A percentile compares a stretch with the other conserved stretches of the same genome.
Conservation (phyloP, 2,888 invertebrate genomes). For the Ormia ochracea region DNA sequence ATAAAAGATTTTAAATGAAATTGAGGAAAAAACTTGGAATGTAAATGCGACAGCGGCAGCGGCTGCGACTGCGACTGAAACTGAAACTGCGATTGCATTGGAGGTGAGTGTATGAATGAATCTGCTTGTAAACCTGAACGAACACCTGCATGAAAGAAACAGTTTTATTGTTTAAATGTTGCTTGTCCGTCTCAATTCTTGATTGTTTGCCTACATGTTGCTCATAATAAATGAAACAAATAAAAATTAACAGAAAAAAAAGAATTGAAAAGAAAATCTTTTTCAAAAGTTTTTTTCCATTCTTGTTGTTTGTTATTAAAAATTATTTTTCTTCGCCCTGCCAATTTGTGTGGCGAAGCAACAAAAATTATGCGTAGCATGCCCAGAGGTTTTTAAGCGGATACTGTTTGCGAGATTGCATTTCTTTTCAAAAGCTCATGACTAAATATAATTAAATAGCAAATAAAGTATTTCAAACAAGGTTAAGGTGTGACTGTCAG, state of each 20-base stretch:
- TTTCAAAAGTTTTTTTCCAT: neutral
- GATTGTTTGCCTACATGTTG: conserved; percentile 29
- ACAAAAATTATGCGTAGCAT: conserved; percentile 26
- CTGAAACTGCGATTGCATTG: too few species aligned
- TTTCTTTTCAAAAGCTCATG: conserved; percentile 6
- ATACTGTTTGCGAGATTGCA: neutral
- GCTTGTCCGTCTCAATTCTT: neutral
- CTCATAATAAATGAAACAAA: conserved; percentile 48
- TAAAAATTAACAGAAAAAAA: conserved; percentile 26
- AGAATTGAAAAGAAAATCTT: conserved; percentile 19
- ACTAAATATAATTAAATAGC: neutral
- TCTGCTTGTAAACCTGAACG: conserved; percentile 28
- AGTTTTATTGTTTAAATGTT: conserved; percentile 28
- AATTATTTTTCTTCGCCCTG: neutral
- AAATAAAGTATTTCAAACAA: neutral
- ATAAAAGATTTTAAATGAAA: conserved; percentile 1
- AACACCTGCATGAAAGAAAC: conserved; percentile 48
- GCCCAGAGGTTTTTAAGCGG: neutral
- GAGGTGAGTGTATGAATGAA: neutral
- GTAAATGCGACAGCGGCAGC: conserved; percentile 4
- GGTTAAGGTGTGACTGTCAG: conserved; percentile 35
- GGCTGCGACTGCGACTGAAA: too few species aligned
- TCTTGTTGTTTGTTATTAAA: neutral
- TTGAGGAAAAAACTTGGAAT: neutral
- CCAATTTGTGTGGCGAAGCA: conserved; percentile 11